Evolutionary conservation across 2,888 invertebrate genomes (phyloP).

Genomic region (Tiliacea citrago): DNA sequence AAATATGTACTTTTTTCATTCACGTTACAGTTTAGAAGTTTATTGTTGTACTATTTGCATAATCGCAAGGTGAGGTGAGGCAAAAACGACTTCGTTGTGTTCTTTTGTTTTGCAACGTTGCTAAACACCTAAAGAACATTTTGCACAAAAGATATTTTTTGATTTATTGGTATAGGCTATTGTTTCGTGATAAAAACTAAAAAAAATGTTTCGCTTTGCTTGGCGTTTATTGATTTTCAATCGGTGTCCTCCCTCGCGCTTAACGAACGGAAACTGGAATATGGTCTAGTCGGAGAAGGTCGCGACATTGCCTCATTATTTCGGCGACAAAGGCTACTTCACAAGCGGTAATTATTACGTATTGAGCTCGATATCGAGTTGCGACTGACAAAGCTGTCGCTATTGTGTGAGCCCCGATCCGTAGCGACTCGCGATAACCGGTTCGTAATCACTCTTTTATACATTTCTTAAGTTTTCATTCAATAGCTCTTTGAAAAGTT

Average conservation of each 20-base stretch:
- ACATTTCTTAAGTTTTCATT: constrained; percentile 74
- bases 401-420: constrained; percentile 78
- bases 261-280: constrained; percentile 80
- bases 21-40: constrained; percentile 87
- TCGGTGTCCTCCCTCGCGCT: constrained; percentile 78
- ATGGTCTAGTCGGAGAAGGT: constrained; percentile 78
- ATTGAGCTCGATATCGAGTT: constrained; percentile 78
- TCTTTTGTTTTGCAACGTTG: constrained; percentile 83
- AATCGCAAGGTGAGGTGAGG: constrained; percentile 85
- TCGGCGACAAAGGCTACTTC: constrained; percentile 81
- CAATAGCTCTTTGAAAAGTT: constrained; percentile 70
- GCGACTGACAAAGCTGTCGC: constrained; percentile 74
- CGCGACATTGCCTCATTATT: constrained; percentile 84
- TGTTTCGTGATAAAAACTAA: constrained; percentile 76
- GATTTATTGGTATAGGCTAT: constrained; percentile 84
- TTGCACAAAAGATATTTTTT: constrained; percentile 86
- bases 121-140: constrained; percentile 81
- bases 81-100: constrained; percentile 86
- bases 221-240: constrained; percentile 78
- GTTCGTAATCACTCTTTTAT: constrained; percentile 81
- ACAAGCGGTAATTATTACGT: constrained; percentile 83
- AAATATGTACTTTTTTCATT: constrained; percentile 78
- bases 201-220: constrained; percentile 80
- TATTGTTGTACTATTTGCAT: constrained; percentile 89
- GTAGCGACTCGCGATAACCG: constrained; percentile 76